Conservation (phyloP, 2,113 vertebrate species). For the Menura novaehollandiae region DNA sequence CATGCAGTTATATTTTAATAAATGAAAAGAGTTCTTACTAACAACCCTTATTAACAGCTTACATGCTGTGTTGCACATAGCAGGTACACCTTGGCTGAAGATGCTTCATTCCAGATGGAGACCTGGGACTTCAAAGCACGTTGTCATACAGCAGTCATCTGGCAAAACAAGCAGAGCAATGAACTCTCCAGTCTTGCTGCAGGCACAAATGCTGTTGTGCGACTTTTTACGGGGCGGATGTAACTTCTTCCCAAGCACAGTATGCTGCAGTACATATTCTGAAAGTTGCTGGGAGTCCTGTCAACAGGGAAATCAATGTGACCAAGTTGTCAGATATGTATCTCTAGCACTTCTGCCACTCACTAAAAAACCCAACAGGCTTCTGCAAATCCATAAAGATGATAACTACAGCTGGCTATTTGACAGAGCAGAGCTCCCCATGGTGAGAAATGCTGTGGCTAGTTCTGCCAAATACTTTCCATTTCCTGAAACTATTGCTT, state of each 20-base stretch:
- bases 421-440: neutral
- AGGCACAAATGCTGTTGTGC: neutral
- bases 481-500: neutral
- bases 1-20: conserved; percentile 15
- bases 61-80: neutral
- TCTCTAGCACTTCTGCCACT: neutral
- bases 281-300: neutral
- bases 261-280: neutral
- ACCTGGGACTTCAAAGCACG: conserved; percentile 10
- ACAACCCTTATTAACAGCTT: conserved; percentile 24
- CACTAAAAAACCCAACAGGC: neutral
- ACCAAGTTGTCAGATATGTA: neutral
- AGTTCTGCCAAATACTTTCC: neutral
- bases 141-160: conserved; percentile 17
- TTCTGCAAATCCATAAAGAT: neutral
- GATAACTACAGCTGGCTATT: neutral
- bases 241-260: neutral
- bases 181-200: neutral
- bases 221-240: neutral
- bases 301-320: neutral
- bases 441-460: neutral
- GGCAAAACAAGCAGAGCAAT: conserved; percentile 8
- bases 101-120: neutral
- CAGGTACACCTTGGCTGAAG: neutral
- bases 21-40: neutral